Evolutionary conservation across 2,113 vertebrate genomes (phyloP), one percentile per base, ranked within the genome.

Genomic region (Dissostichus mawsoni): DNA sequence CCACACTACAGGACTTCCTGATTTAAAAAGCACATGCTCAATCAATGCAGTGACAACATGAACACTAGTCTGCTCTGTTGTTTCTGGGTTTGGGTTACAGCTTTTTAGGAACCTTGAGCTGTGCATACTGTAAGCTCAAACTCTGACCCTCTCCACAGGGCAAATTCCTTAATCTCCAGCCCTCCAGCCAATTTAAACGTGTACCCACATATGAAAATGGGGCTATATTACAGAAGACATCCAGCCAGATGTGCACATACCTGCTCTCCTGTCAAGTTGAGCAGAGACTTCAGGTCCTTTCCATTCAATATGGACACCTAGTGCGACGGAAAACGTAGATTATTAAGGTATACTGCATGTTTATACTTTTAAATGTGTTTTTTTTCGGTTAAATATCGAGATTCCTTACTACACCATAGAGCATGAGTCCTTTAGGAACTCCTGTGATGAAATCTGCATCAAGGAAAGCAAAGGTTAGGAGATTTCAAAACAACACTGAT

Each of bases 261-360:
- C 96, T 98, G 97, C 85, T 97, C 97, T 62, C 97, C 97, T 41
- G 96, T 96, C 86, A 98, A 89, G 90, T 96, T 97, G 86, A 96
- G 94, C 79, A 97, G 72, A 16, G 94, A 94, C 25, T 72, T 93
- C 81, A 98, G 89, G 74, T 97, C 92, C 20, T 90, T 95, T 69
- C 96, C 95, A 75, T 96, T 94, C 50, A 98, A 90, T 89, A 98
- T 95, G 66, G 96, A 95, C 76, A 98, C 97, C 97, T 98, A 59
- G 12, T 2, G 48, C 69, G 36, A 74, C 14, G 71, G 8, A 63
- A 1, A 74, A 53, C 55, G n/a, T 8, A 52, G 36, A 53, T 67
- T 71, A 33, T 2, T 29, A 57, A 44, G 36, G 20, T 16, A 14
- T 1, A 23, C 18, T 45, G 18, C 53, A 33, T 8, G 12, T 44